phyloP scores from a whole-genome alignment of 2,797 vertebrate species.

The Kryptopterus vitreolus region DNA sequence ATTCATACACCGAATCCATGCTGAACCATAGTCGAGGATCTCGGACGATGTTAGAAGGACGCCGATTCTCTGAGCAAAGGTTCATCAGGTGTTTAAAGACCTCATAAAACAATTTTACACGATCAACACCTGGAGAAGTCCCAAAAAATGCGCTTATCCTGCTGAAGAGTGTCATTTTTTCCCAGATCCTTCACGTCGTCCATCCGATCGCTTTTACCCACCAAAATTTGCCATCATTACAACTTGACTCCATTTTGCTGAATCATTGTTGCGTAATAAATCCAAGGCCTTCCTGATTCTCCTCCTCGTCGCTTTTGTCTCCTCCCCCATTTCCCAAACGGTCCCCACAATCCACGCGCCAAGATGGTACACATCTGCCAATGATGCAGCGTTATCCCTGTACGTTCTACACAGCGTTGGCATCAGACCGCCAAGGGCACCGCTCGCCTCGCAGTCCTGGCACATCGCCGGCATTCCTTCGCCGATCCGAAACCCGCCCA shows the following conservation, averaged over 20 bases:
- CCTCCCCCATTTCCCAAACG: not conserved
- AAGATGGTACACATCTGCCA: not conserved
- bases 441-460: not conserved
- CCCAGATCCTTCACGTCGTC: not conserved
- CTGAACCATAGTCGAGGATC: constrained; percentile 43
- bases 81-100: constrained; percentile 28
- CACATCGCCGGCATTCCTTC: constrained; percentile 44
- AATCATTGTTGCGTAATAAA: constrained; percentile 33
- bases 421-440: constrained; percentile 13
- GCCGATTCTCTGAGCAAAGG: constrained; percentile 9
- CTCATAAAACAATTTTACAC: not conserved
- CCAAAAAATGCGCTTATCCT: not conserved
- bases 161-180: not conserved
- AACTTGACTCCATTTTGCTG: constrained; percentile 24
- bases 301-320: constrained; percentile 12
- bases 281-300: constrained; percentile 39
- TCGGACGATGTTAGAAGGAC: constrained; percentile 29
- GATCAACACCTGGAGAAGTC: not conserved
- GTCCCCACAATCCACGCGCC: not conserved
- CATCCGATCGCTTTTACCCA: not conserved
- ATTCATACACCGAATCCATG: constrained; percentile 50
- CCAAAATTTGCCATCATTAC: not conserved
- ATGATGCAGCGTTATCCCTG: not conserved
- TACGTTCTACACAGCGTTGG: not conserved
- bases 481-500: constrained; percentile 38